Conservation (phyloP, 2,797 vertebrate genomes). For the Sebastes oblongus region DNA sequence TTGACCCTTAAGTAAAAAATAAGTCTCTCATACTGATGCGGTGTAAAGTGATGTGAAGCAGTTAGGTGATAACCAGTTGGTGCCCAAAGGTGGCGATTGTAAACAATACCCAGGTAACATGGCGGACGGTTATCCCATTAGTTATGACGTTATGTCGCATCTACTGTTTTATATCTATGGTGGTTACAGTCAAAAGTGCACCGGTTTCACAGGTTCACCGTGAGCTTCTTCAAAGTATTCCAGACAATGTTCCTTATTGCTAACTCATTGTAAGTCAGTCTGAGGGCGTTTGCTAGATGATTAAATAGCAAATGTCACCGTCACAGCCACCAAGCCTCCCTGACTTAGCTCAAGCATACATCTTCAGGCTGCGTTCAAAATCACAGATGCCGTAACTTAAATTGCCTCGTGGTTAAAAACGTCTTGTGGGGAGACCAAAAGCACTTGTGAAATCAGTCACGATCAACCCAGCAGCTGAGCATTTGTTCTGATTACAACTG, state of each 20-base stretch:
- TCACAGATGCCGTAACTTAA: background rate
- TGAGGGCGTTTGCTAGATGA: background rate
- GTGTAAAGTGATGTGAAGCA: no score
- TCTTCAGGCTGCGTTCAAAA: slow-evolving; percentile 6
- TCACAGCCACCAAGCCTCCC: slow-evolving; percentile 1
- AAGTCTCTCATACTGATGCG: no score
- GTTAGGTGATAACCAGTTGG: no score
- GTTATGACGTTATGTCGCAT: no score
- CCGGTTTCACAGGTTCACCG: background rate
- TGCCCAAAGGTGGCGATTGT: no score
- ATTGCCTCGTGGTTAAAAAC: background rate
- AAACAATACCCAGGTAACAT: no score
- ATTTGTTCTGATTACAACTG: slow-evolving; percentile 24
- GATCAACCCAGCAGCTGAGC: slow-evolving; percentile 10
- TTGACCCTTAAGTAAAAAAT: no score
- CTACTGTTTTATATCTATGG: background rate
- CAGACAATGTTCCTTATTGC: background rate
- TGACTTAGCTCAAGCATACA: background rate
- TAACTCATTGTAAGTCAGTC: background rate
- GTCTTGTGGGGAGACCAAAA: background rate
- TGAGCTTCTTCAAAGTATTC: slow-evolving; percentile 4
- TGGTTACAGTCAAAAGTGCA: background rate
- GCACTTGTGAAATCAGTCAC: background rate
- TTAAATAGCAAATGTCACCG: slow-evolving; percentile 33
- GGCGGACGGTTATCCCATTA: no score